phyloP scores from a whole-genome alignment of 2,797 vertebrate species.

The Schizopygopsis malacanthus region DNA sequence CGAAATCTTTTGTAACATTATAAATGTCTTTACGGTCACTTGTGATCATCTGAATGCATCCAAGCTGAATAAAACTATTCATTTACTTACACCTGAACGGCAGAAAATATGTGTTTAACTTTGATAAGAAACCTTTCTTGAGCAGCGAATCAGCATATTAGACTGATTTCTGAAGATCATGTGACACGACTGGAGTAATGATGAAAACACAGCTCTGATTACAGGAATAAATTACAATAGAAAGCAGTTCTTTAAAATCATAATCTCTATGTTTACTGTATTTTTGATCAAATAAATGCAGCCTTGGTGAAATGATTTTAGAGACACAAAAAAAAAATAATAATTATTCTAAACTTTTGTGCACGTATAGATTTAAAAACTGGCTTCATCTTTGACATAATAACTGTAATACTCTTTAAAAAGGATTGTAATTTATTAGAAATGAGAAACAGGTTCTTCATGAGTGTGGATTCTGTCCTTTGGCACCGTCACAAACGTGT shows the following conservation, averaged over 20 bases:
- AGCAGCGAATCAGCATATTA: background rate
- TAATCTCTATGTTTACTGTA: background rate
- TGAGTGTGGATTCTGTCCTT: constrained; percentile 70
- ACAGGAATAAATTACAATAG: background rate
- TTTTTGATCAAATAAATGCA: background rate
- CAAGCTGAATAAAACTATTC: background rate
- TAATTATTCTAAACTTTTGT: background rate
- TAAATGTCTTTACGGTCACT: background rate
- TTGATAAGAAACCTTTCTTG: background rate
- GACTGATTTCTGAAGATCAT: background rate
- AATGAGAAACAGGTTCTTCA: constrained; percentile 42
- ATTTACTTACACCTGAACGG: background rate
- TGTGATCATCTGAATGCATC: background rate
- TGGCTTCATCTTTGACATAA: background rate
- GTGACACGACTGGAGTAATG: too few species aligned
- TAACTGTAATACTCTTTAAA: constrained; percentile 38
- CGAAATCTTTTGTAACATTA: background rate
- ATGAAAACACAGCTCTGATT: background rate
- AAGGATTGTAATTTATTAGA: constrained; percentile 60
- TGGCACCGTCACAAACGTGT: constrained; percentile 74
- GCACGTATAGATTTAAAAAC: background rate
- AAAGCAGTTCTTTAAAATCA: background rate
- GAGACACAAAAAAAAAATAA: background rate
- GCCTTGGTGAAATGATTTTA: background rate
- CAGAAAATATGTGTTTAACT: too few species aligned